A percentile compares a stretch with the other conserved stretches of the same genome.
Conservation (phyloP, 2,113 vertebrate species). For the Bettongia penicillata region DNA sequence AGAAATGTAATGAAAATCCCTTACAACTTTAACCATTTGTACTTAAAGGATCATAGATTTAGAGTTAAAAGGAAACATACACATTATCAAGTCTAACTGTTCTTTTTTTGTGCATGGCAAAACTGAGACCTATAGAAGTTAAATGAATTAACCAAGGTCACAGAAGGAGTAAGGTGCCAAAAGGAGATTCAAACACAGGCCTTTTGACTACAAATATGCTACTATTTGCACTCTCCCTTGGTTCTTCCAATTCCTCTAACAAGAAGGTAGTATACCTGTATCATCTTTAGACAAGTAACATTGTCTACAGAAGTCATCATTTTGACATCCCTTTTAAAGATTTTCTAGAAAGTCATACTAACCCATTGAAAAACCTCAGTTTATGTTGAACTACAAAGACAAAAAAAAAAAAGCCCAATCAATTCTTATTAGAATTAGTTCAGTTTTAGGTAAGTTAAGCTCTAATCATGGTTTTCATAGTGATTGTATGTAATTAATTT, state of each 20-base stretch:
- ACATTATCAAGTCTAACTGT: not conserved
- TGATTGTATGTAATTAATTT: conserved; percentile 74
- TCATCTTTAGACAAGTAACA: not conserved
- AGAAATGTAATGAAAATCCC: not conserved
- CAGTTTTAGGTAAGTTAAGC: conserved; percentile 72
- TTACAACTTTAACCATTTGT: not conserved
- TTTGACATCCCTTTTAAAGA: conserved; percentile 52
- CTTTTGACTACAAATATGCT: not conserved
- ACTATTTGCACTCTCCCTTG: not conserved
- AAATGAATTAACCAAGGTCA: not conserved
- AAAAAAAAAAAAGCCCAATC: conserved; percentile 49
- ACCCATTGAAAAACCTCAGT: conserved; percentile 74
- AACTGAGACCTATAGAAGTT: not conserved
- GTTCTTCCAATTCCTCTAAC: not conserved
- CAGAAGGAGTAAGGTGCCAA: not conserved
- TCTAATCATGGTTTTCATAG: conserved; percentile 71
- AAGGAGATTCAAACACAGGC: not conserved
- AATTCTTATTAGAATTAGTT: conserved; percentile 72
- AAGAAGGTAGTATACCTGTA: not conserved
- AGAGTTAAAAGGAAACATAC: not conserved
- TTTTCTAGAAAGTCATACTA: conserved; percentile 79
- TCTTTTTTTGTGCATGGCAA: not conserved
- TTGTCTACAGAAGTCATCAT: not conserved
- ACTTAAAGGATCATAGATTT: not conserved
- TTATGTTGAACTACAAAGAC: conserved; percentile 69